Base-by-base conservation (phyloP, 2,888 invertebrate genomes). In the Polydrusus tereticollis region DNA sequence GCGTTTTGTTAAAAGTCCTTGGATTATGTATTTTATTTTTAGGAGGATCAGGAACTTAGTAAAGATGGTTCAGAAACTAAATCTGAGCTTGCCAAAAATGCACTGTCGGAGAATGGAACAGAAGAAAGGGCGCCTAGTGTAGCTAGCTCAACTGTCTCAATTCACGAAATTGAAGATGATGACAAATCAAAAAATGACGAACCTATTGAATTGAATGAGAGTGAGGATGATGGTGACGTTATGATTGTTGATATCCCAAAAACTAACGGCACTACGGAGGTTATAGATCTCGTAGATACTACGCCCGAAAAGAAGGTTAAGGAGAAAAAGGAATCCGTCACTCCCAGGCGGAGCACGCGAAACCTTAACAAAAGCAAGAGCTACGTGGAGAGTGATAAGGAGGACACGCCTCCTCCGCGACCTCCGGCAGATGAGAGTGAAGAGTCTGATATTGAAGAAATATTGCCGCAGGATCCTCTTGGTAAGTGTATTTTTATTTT, bases 371-470 rank as follows among this genome's bases (percentile, higher is more conserved):
- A 90, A 76, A 90, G 88, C 78, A 86, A 83, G 77, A 85, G 84
- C 71, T 86, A 86, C 76, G 80, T 81, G 14, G 87, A 87, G 74
- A 82, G 80, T 64, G 83, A 84, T 38, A 83, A 84, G 72, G 84
- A 83, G 41, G 80, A 88, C 65, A 84, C 84, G 1, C 80, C 81
- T 16, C 85, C 86, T 45, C 87, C 88, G n/a, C 66, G 45, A 26
- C 57, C 75, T 16, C n/a, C 18, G n/a, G 14, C 1, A 8, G 63
- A 47, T 10, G 75, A 71, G 8, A 78, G 80, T 12, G 83, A 83
- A 77, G 90, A 88, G 73, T 90, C 90, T 10, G 92, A 92, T 77
- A 86, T 91, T 68, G 91, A 92, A 80, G 91, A 91, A 83, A 87
- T 91, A 2, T 81, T 88, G 41, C 87, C 88, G 1, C 88, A 88